Percentiles rank a stretch among this genome's conserved stretches.
These are phyloP conservation scores for Sialia sialis DNA, from an alignment of 2,113 vertebrate genomes.

Conservation along the genomic window DNA sequence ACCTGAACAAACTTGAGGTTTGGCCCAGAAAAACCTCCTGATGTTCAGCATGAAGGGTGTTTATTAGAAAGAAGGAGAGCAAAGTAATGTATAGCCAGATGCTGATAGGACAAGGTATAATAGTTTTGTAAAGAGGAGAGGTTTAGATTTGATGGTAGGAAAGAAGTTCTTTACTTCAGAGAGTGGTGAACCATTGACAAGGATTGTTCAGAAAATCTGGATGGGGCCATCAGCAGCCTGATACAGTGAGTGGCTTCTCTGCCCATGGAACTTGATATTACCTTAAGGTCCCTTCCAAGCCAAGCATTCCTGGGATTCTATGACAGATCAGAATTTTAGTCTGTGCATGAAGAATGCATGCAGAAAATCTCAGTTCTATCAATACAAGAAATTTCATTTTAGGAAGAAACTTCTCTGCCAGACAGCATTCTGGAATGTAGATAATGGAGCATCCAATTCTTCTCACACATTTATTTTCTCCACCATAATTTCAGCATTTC, in stretches of 20 bases:
- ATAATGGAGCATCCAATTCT: neutral
- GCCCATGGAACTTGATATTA: neutral
- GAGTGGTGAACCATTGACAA: neutral
- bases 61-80: neutral
- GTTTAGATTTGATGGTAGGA: neutral
- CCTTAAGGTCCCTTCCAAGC: neutral
- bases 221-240: too few species aligned
- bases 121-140: neutral
- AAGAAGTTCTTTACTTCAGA: neutral
- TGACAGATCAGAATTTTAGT: neutral
- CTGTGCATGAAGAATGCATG: neutral
- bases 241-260: rapidly evolving
- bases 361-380: neutral
- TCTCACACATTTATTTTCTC: neutral
- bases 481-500: neutral
- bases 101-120: neutral
- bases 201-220: neutral
- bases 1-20: neutral
- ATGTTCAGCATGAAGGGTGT: neutral
- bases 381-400: neutral
- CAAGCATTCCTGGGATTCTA: neutral
- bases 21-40: neutral
- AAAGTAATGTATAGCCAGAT: neutral
- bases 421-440: neutral
- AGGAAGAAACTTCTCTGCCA: neutral